These are phyloP conservation scores for Ellobius talpinus DNA, from an alignment of 2,113 vertebrate species.

Conservation along the genomic window DNA sequence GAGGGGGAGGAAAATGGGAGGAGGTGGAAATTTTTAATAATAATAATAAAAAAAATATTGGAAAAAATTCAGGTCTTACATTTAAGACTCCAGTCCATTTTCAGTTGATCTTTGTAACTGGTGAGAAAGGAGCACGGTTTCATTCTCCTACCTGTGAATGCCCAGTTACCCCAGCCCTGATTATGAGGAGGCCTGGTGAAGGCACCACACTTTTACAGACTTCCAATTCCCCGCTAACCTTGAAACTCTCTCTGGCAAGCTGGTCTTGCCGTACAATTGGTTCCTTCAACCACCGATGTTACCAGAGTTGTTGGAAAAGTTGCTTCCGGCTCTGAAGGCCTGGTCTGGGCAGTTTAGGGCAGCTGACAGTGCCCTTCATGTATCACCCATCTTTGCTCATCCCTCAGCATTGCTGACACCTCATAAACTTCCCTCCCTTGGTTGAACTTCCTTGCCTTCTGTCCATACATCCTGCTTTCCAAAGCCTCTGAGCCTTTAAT, in stretches of 20 bases:
- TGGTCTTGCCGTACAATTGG: neutral
- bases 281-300: neutral
- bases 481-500: neutral
- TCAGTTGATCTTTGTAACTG: neutral
- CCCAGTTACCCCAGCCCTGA: neutral
- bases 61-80: neutral
- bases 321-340: neutral
- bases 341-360: neutral
- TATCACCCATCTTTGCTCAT: neutral
- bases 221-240: neutral
- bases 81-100: neutral
- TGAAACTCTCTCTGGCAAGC: neutral
- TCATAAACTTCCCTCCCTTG: neutral
- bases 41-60: too few relatives aligned
- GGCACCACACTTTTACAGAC: neutral
- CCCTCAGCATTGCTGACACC: neutral
- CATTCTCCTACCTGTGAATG: neutral
- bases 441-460: neutral
- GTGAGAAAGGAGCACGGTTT: neutral
- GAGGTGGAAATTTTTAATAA: too few relatives aligned
- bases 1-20: too few relatives aligned
- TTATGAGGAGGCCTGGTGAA: neutral
- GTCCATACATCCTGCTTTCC: neutral
- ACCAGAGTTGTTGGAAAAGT: neutral
- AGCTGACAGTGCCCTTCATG: neutral